Conservation (phyloP, 2,888 invertebrate species). For the Tipula confusa region DNA sequence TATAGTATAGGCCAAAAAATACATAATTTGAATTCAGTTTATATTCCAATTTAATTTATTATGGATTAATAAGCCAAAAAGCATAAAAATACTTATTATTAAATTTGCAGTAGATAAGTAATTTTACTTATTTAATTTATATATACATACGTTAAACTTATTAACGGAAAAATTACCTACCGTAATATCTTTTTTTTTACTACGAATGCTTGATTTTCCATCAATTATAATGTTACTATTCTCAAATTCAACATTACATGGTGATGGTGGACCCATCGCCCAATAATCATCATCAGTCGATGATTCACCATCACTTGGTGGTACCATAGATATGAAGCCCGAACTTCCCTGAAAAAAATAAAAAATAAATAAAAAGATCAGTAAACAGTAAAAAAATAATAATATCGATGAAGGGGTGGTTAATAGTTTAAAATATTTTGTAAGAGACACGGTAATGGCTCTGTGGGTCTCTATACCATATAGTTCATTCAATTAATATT, state of each 20-base stretch:
- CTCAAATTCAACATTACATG: slow-evolving; percentile 76
- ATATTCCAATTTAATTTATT: background rate
- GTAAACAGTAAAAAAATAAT: background rate
- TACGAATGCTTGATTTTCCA: slow-evolving; percentile 77
- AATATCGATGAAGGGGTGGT: background rate
- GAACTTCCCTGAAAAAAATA: slow-evolving; percentile 57
- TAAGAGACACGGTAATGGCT: too few relatives aligned
- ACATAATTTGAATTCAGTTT: background rate
- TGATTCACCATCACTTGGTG: slow-evolving; percentile 53
- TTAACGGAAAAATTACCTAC: slow-evolving; percentile 26
- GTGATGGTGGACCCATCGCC: slow-evolving; percentile 66
- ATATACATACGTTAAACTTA: background rate
- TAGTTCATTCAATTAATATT: background rate
- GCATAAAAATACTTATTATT: background rate
- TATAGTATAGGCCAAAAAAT: background rate
- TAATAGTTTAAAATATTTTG: too few relatives aligned
- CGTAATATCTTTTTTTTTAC: slow-evolving; percentile 46
- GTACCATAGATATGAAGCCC: slow-evolving; percentile 58
- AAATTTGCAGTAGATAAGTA: background rate
- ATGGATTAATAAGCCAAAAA: background rate
- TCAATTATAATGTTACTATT: slow-evolving; percentile 88
- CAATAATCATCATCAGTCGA: slow-evolving; percentile 59
- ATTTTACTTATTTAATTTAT: background rate
- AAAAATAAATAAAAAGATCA: slow-evolving; percentile 35
- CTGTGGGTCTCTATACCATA: too few relatives aligned